Base-by-base conservation (phyloP, 2,797 vertebrate genomes). In the Rousettus madagascariensis region DNA sequence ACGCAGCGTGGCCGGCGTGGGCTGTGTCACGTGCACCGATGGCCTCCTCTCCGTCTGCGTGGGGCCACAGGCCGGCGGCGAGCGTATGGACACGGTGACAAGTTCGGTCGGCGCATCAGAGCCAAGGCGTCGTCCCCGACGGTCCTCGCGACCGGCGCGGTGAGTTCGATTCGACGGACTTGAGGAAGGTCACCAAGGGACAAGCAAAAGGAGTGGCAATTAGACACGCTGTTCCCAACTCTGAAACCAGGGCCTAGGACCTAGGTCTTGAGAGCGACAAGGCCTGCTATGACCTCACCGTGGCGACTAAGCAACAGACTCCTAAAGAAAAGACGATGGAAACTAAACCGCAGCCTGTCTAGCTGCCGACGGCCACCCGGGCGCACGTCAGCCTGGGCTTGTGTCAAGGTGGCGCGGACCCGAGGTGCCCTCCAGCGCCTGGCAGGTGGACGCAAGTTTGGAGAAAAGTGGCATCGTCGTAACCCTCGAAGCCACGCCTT, bases 171-270 rank as follows among this genome's bases (percentile, higher is more conserved):
- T 97, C 99, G 97, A 99, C 99, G 97, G 99, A 99, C 97, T 98
- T 99, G 97, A 98, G 99, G 87, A 99, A 99, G 97, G 98, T 99
- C 96, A 98, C 99, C 30, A 97, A 97, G 72, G 99, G 99, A 33
- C 99, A 99, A 98, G 99, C 99, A 92, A 98, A 98, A 97, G 99
- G 99, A 98, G 99, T 99, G 99, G 99, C 99, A 89, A 98, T 98
- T 78, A 99, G 99, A 98, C 99, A 99, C 97, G 99, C 98, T 85
- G 99, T 99, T 97, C 99, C 99, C 1, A 99, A 99, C 94, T 99
- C 99, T 91, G 99, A 99, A 98, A 99, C 99, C 5, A 99, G 99
- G 82, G 99, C 99, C 96, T 99, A 99, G 98, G 99, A 99, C 97
- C 99, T 99, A 19, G 99, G 99, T 46, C 98, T 99, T 97, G 99